These are phyloP conservation scores for Lomographa bimaculata DNA, from an alignment of 2,888 invertebrate genomes.

Conservation along the genomic window DNA sequence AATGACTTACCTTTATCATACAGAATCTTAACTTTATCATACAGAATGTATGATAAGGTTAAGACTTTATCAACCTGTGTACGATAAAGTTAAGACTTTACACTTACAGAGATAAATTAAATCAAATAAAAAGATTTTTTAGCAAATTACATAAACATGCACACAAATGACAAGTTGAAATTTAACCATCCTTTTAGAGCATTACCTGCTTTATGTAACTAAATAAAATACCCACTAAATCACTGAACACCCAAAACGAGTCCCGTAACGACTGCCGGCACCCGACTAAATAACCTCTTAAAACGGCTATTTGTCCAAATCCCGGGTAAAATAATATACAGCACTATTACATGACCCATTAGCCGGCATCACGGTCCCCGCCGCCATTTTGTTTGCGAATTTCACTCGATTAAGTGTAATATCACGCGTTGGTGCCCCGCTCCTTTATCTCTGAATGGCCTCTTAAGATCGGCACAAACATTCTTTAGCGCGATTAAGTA, in stretches of 20 bases:
- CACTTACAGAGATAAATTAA: too few relatives aligned
- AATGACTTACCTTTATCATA: too few relatives aligned
- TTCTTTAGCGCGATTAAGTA: conserved; percentile 33
- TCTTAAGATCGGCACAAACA: conserved; percentile 38
- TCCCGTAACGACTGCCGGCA: conserved; percentile 3
- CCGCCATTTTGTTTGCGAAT: conserved; percentile 58
- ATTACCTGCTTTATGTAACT: too few relatives aligned
- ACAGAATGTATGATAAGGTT: too few relatives aligned
- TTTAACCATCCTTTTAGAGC: too few relatives aligned
- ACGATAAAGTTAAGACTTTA: too few relatives aligned
- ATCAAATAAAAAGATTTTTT: too few relatives aligned
- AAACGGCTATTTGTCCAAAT: conserved; percentile 29
- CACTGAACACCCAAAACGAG: conserved; percentile 9
- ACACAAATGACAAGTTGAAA: too few relatives aligned
- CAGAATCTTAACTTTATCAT: too few relatives aligned
- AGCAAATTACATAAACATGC: too few relatives aligned
- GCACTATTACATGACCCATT: conserved; percentile 63
- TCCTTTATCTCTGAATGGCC: conserved; percentile 46
- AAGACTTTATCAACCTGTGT: too few relatives aligned
- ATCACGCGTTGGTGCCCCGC: conserved; percentile 48
- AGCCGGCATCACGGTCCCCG: conserved; percentile 49
- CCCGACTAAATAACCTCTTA: conserved; percentile 20
- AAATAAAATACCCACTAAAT: conserved; percentile 11
- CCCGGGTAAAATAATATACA: conserved; percentile 50
- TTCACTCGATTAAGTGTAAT: conserved; percentile 60